These are phyloP conservation scores for Pterostichus madidus DNA, from an alignment of 2,888 invertebrate species.

Conservation along the genomic window DNA sequence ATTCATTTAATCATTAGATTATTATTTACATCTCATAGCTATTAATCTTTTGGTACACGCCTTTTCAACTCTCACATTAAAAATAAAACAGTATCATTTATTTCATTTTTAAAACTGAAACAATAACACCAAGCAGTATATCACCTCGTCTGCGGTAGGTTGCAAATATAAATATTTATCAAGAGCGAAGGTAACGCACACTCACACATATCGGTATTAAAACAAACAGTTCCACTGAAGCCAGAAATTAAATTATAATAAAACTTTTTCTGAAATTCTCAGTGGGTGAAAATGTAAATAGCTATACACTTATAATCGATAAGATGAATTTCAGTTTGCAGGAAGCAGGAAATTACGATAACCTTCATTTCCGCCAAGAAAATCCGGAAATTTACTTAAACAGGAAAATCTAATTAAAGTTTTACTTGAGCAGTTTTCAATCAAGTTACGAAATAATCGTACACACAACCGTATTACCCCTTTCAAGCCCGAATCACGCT, in stretches of 20 bases:
- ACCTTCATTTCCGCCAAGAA: slow-evolving; percentile 60
- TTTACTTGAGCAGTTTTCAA: slow-evolving; percentile 34
- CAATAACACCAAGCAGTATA: background rate
- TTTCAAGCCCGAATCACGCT: no score
- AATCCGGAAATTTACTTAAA: slow-evolving; percentile 60
- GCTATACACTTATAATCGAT: slow-evolving; percentile 54
- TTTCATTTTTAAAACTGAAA: slow-evolving; percentile 7
- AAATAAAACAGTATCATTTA: background rate
- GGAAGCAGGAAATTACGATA: slow-evolving; percentile 48
- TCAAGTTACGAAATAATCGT: background rate
- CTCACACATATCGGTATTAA: background rate
- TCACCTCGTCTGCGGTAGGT: slow-evolving; percentile 7
- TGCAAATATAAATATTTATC: slow-evolving; percentile 7
- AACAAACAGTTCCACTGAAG: background rate
- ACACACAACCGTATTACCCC: no score
- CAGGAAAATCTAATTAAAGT: slow-evolving; percentile 56
- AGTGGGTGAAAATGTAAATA: slow-evolving; percentile 24
- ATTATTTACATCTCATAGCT: slow-evolving; percentile 8
- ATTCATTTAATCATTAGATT: background rate
- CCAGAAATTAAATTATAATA: slow-evolving; percentile 33
- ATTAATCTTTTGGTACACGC: background rate
- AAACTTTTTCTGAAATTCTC: background rate
- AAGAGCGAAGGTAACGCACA: background rate
- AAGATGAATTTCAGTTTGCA: slow-evolving; percentile 40
- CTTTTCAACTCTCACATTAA: slow-evolving; percentile 15